Conservation (phyloP, 2,113 vertebrate species). For the Parus major region DNA sequence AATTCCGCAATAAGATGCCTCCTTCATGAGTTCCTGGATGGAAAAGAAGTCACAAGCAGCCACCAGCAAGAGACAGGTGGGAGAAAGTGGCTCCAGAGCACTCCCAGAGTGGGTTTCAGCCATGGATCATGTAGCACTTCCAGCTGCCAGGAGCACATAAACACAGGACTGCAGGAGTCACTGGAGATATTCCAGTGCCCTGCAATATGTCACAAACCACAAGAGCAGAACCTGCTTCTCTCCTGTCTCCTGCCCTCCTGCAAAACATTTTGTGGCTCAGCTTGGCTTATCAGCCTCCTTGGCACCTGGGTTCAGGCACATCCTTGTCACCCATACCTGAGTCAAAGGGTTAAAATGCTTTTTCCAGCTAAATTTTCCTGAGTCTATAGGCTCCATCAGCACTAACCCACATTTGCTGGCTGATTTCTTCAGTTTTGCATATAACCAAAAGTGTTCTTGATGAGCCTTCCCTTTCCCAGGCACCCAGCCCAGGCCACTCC, state of each 20-base stretch:
- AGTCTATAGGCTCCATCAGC: neutral
- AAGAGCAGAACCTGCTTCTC: neutral
- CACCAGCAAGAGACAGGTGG: neutral
- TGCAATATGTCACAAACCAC: neutral
- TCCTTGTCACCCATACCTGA: neutral
- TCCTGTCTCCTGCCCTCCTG: neutral
- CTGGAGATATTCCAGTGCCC: neutral
- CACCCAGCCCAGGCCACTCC: neutral
- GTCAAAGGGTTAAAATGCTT: neutral
- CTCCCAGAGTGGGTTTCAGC: neutral
- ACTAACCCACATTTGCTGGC: neutral
- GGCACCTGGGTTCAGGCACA: neutral
- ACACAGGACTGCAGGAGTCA: neutral
- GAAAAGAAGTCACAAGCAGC: neutral
- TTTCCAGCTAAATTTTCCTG: neutral
- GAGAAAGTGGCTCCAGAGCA: neutral
- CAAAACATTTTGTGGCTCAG: rapidly evolving
- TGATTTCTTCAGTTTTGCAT: neutral
- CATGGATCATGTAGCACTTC: rapidly evolving
- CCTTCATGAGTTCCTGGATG: neutral
- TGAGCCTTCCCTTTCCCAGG: neutral
- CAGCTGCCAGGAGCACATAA: neutral
- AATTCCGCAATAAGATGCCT: neutral
- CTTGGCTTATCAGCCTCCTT: neutral
- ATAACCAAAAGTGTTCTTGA: neutral